Evolutionary conservation across 2,113 vertebrate species (phyloP).

Genomic region (Procavia capensis): DNA sequence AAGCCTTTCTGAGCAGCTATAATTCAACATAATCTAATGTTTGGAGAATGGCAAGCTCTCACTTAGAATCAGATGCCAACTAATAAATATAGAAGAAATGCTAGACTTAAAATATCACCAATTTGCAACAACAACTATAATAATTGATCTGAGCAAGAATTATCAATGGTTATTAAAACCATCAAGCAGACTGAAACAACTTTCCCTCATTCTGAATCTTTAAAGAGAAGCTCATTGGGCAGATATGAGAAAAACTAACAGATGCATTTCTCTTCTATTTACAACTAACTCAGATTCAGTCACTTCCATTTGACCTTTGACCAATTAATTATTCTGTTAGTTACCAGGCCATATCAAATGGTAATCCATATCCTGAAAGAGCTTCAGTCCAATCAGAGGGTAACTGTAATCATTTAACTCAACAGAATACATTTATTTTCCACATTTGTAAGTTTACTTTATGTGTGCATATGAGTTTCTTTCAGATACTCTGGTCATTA

Average conservation of each 20-base stretch:
- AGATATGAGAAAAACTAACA: not conserved
- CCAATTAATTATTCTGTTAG: not conserved
- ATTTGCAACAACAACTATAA: not conserved
- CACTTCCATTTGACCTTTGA: not conserved
- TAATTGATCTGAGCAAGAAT: no score
- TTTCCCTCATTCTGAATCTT: not conserved
- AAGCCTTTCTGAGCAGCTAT: not conserved
- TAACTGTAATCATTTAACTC: not conserved
- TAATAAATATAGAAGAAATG: not conserved
- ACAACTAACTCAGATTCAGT: not conserved
- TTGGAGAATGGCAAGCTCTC: not conserved
- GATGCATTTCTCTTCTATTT: not conserved
- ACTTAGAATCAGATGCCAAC: not conserved
- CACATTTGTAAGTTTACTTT: not conserved
- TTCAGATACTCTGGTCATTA: not conserved
- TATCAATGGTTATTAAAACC: no score
- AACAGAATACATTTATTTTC: not conserved
- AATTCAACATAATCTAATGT: not conserved
- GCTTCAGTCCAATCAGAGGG: not conserved
- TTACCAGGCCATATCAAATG: not conserved
- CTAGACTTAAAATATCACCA: not conserved
- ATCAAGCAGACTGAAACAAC: not conserved
- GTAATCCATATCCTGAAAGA: not conserved
- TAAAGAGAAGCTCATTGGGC: not conserved
- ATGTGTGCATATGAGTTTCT: not conserved